Conservation (phyloP, 2,888 invertebrate genomes). For the Trichacis sp. region DNA sequence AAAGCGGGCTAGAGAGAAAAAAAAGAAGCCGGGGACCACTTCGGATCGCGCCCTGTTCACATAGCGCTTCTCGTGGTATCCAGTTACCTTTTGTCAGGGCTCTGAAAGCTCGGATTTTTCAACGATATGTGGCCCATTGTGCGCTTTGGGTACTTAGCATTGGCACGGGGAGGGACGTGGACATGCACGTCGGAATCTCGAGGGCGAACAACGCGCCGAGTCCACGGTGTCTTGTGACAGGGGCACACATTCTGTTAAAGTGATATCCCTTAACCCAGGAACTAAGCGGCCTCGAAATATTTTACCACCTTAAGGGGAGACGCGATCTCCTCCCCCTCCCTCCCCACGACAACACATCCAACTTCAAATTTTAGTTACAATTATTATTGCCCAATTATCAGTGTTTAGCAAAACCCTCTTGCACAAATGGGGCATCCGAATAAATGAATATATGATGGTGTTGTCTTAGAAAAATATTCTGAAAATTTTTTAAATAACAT, state of each 20-base stretch:
- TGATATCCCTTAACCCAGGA: constrained; percentile 52
- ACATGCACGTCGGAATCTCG: constrained; percentile 35
- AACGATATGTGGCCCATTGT: constrained; percentile 62
- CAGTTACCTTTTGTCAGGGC: constrained; percentile 67
- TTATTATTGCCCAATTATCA: too few relatives aligned
- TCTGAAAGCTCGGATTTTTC: constrained; percentile 62
- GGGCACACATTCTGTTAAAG: constrained; percentile 67
- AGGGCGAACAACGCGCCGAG: constrained; percentile 34
- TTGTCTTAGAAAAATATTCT: too few relatives aligned
- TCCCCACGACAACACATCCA: too few relatives aligned
- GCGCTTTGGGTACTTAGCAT: constrained; percentile 60
- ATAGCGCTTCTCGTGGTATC: constrained; percentile 58
- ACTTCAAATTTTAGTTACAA: too few relatives aligned
- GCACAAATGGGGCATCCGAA: too few relatives aligned
- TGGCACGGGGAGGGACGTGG: constrained; percentile 54
- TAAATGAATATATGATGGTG: too few relatives aligned
- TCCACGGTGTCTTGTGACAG: constrained; percentile 59
- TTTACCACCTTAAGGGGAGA: constrained; percentile 3
- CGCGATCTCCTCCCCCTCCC: too few relatives aligned
- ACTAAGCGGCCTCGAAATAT: constrained; percentile 10
- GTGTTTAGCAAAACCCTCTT: too few relatives aligned
- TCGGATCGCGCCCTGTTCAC: constrained; percentile 62
- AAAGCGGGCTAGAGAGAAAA: constrained; percentile 58
- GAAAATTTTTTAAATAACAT: too few relatives aligned
- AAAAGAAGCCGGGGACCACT: constrained; percentile 47